Conservation (phyloP, 2,113 vertebrate species). For the Egretta garzetta region DNA sequence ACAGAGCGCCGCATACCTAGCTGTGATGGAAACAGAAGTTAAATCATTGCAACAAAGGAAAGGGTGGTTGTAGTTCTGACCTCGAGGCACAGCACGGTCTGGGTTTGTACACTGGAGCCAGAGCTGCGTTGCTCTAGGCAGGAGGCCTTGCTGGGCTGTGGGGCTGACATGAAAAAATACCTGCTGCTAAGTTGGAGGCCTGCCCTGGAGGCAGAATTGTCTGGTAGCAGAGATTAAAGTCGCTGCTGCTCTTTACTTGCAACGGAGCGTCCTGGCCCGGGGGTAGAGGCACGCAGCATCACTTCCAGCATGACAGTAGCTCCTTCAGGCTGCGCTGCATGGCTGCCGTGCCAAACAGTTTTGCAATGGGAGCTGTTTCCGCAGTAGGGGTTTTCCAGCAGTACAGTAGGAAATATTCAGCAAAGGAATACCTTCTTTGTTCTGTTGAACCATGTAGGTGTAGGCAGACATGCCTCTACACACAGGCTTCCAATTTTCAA, state of each 20-base stretch:
- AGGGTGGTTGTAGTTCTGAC: neutral
- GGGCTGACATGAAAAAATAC: neutral
- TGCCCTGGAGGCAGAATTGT: neutral
- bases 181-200: neutral
- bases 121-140: neutral
- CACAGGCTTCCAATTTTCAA: neutral
- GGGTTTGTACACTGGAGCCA: neutral
- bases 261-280: neutral
- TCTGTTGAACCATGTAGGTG: neutral
- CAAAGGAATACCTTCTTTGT: neutral
- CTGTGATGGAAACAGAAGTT: neutral
- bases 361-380: neutral
- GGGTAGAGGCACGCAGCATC: neutral
- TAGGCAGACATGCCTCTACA: neutral
- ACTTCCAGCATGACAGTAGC: neutral
- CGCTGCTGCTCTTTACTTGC: neutral
- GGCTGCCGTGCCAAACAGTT: neutral
- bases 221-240: slow-evolving; percentile 23
- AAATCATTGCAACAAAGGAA: neutral
- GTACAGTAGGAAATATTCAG: neutral
- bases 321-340: neutral
- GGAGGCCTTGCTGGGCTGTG: neutral
- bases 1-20: neutral
- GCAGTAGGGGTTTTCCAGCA: neutral
- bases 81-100: neutral